Evolutionary conservation across 53 echinoderm and acorn worm genomes (phyloP), one percentile per base, ranked within the genome.

Genomic region (Echinarachnius parma): DNA sequence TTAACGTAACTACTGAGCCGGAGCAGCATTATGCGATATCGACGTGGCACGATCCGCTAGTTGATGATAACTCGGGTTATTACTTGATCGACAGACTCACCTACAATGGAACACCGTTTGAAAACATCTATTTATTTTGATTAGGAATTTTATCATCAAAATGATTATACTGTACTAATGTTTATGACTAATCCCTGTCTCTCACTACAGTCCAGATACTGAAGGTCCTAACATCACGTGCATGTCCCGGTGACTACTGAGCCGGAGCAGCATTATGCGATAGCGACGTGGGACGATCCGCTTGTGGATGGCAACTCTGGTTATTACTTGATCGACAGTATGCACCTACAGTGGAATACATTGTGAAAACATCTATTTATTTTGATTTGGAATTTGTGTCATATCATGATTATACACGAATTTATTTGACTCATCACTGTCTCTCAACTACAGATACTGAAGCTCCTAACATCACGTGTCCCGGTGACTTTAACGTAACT

Each of bases 41-140:
- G 0, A 65, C 44, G 3, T 75, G 75, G 58, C 34, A 32, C 5
- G 76, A 82, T 31, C 52, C 69, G 1, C 57, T 54, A 11, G 64
- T 75, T 32, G 22, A 28, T 5, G 82, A 82, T 48, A 82, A 82
- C 48, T 82, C 75, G 2, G 82, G 82, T 35, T 28, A 72, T 16
- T 56, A 25, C 28, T 42, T 34, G 15, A 55, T 54, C 8, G 27
- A 35, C 3, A 37, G 44, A 1, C 55, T 46, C 3, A 25, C 27
- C 23, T 46, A 57, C 31, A 18, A n/a, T n/a, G n/a, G n/a, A n/a
- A n/a, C n/a, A n/a, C n/a, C n/a, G n/a, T n/a, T n/a, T n/a, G n/a
- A n/a, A n/a, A n/a, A n/a, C n/a, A n/a, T n/a, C n/a, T n/a, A n/a
- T n/a, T n/a, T n/a, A n/a, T n/a, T n/a, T n/a, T n/a, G n/a, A n/a